Percentiles rank a stretch among this genome's conserved stretches.
phyloP scores from a whole-genome alignment of 2,797 vertebrate genomes.

The Sebastes baramenuke region DNA sequence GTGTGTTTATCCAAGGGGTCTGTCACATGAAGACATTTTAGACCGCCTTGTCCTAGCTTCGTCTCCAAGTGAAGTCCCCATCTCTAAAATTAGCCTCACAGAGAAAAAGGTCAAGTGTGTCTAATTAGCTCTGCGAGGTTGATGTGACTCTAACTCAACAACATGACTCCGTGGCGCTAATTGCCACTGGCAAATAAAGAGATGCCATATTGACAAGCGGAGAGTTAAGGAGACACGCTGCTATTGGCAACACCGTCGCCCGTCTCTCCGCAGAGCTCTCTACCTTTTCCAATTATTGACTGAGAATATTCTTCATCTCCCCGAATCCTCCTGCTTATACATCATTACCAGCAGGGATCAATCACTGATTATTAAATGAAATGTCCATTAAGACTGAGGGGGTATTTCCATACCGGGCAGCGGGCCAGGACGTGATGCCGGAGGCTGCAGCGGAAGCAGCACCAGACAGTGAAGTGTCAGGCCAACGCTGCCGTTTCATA shows the following conservation, averaged over 20 bases:
- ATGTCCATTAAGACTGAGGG: slow-evolving; percentile 72
- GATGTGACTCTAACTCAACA: slow-evolving; percentile 46
- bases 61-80: slow-evolving; percentile 11
- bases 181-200: slow-evolving; percentile 67
- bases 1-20: background rate
- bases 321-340: slow-evolving; percentile 67
- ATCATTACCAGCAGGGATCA: slow-evolving; percentile 77
- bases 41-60: background rate
- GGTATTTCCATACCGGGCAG: slow-evolving; percentile 74
- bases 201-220: slow-evolving; percentile 71
- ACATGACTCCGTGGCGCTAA: slow-evolving; percentile 57
- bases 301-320: slow-evolving; percentile 61
- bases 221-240: slow-evolving; percentile 60
- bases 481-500: slow-evolving; percentile 19
- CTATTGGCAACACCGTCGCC: slow-evolving; percentile 54
- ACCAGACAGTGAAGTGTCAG: slow-evolving; percentile 9
- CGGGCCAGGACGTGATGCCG: slow-evolving; percentile 49
- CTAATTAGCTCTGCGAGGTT: slow-evolving; percentile 68
- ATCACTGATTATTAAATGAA: slow-evolving; percentile 82
- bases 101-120: slow-evolving; percentile 77
- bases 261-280: slow-evolving; percentile 33
- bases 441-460: slow-evolving; percentile 27
- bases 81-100: slow-evolving; percentile 54
- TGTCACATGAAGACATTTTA: background rate
- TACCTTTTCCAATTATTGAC: slow-evolving; percentile 72